Conservation (phyloP, 1,140 invertebrate genomes). For the Zophobas morio region DNA sequence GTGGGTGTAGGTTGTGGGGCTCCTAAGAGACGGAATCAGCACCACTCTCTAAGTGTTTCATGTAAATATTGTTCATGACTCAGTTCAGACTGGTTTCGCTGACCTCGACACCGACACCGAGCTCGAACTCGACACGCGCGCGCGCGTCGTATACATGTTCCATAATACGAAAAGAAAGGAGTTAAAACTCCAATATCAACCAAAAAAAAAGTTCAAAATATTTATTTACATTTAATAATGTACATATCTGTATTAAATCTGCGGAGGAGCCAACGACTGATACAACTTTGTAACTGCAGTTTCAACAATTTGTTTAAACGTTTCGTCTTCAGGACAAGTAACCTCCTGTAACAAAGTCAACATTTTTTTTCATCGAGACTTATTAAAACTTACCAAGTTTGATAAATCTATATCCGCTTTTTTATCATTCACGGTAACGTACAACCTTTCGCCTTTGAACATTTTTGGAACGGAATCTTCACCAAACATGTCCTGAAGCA, state of each 20-base stretch:
- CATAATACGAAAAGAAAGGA: no score
- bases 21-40: no score
- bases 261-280: conserved; percentile 83
- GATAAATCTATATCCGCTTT: conserved; percentile 89
- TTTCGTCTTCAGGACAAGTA: conserved; percentile 84
- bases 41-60: no score
- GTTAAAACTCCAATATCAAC: no score
- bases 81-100: no score
- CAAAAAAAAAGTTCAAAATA: no score
- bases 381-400: conserved; percentile 74
- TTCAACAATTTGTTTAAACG: conserved; percentile 86
- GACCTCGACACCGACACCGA: no score
- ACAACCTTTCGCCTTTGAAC: conserved; percentile 91
- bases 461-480: conserved; percentile 95
- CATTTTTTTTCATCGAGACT: not conserved
- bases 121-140: no score
- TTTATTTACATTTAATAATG: no score
- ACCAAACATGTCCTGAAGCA: conserved; percentile 96
- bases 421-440: conserved; percentile 88
- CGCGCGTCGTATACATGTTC: no score
- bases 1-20: no score
- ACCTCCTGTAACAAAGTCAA: conserved; percentile 77
- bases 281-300: conserved; percentile 89
- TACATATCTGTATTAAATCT: conserved; percentile 53
- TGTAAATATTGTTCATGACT: no score